A percentile compares a stretch with the other conserved stretches of the same genome.
These are phyloP conservation scores for Cyrtorhinus lividipennis DNA, from an alignment of 1,140 invertebrate species.

Conservation along the genomic window DNA sequence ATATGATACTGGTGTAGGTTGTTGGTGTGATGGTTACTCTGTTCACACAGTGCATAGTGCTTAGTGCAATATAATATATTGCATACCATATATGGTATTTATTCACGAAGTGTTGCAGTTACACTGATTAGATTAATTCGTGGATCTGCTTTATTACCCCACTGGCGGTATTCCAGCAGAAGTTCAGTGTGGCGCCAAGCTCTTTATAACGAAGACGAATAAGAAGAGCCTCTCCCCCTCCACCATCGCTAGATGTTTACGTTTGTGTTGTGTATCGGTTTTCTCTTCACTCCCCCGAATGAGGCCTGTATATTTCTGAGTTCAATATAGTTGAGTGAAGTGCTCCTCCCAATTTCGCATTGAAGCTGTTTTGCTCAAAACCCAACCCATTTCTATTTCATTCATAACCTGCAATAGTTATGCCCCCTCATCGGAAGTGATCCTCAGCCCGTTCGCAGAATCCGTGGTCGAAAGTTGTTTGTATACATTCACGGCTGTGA, in stretches of 20 bases:
- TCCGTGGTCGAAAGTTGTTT: not conserved
- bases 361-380: not conserved
- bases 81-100: too few species aligned
- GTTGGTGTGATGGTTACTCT: too few species aligned
- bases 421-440: not conserved
- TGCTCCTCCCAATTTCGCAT: not conserved
- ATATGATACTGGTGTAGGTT: too few species aligned
- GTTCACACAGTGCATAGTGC: too few species aligned
- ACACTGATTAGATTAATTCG: too few species aligned
- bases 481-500: conserved; percentile 7
- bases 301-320: not conserved
- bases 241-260: not conserved
- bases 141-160: too few species aligned
- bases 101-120: too few species aligned
- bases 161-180: too few species aligned
- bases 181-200: too few species aligned
- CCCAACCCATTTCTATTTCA: not conserved
- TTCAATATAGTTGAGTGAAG: not conserved
- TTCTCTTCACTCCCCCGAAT: not conserved
- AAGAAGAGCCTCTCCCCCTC: not conserved
- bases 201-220: too few species aligned
- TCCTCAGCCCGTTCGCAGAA: not conserved
- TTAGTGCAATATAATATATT: too few species aligned
- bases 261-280: not conserved
- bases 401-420: not conserved